Evolutionary conservation across 2,888 invertebrate species (phyloP).

Genomic region (Tineola bisselliella): DNA sequence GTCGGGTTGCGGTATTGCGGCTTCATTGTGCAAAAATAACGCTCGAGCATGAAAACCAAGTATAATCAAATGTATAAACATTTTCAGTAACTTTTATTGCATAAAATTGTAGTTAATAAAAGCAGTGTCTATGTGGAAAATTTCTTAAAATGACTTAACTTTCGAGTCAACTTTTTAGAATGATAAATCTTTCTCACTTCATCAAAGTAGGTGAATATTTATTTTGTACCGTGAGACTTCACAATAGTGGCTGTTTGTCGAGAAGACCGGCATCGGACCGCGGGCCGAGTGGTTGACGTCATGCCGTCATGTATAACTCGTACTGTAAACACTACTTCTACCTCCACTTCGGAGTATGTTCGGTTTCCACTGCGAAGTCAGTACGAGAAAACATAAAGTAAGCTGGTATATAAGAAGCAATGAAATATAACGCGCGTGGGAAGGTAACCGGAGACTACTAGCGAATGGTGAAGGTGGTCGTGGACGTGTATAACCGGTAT

Average conservation of each 20-base stretch:
- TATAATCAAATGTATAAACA: conserved; percentile 16
- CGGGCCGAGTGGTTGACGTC: conserved; percentile 66
- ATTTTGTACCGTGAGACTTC: conserved; percentile 28
- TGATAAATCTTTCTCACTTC: not conserved
- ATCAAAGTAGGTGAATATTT: conserved; percentile 4
- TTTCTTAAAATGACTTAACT: not conserved
- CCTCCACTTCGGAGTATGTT: conserved; percentile 15
- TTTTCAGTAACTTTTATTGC: not conserved
- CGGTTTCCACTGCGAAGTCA: conserved; percentile 13
- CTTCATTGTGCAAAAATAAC: conserved; percentile 65
- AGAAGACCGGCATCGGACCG: conserved; percentile 39
- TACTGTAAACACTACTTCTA: conserved; percentile 25
- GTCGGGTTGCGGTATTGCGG: conserved; percentile 66
- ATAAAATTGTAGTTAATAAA: too few species aligned
- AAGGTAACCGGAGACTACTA: conserved; percentile 20
- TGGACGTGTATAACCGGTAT: conserved; percentile 62
- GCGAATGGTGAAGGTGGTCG: not conserved
- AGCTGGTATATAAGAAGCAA: not conserved
- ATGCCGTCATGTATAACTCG: conserved; percentile 45
- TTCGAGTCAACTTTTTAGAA: not conserved
- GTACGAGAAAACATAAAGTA: not conserved
- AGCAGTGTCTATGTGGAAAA: too few species aligned
- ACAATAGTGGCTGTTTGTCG: conserved; percentile 50
- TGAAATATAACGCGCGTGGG: conserved; percentile 25
- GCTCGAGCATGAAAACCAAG: conserved; percentile 20